Conservation (phyloP, 2,797 vertebrate species). For the Bradypus variegatus region DNA sequence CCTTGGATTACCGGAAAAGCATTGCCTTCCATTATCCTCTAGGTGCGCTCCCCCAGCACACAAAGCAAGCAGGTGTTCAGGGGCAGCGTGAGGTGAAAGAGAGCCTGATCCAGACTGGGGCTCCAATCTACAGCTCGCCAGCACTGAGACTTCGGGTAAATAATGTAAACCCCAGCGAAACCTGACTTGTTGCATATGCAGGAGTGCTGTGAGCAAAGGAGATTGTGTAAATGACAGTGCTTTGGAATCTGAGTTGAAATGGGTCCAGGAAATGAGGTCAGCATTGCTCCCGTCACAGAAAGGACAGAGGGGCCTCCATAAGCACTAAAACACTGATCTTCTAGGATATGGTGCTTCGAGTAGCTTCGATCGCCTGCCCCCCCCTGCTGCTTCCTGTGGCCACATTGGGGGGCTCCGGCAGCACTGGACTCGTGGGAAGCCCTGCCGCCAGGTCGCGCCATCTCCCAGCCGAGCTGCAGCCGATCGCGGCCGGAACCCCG, state of each 20-base stretch:
- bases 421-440: constrained; percentile 57
- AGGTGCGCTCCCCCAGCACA: not conserved
- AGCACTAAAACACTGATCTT: not conserved
- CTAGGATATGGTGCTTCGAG: not conserved
- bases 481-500: constrained; percentile 72
- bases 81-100: fast-evolving
- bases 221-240: fast-evolving
- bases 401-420: constrained; percentile 63
- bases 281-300: constrained; percentile 59
- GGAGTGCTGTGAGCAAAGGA: not conserved
- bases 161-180: fast-evolving
- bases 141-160: not conserved
- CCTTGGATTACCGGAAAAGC: not conserved
- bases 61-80: not conserved
- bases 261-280: constrained; percentile 64
- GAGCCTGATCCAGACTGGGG: fast-evolving
- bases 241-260: constrained; percentile 54
- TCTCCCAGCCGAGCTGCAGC: constrained; percentile 74
- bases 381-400: constrained; percentile 74
- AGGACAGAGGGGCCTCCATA: constrained; percentile 35
- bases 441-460: constrained; percentile 65
- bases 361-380: constrained; percentile 74
- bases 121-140: not conserved
- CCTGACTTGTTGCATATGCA: not conserved
- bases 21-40: not conserved